Base-by-base conservation (phyloP, 2,797 vertebrate genomes). In the Acipenser oxyrinchus region DNA sequence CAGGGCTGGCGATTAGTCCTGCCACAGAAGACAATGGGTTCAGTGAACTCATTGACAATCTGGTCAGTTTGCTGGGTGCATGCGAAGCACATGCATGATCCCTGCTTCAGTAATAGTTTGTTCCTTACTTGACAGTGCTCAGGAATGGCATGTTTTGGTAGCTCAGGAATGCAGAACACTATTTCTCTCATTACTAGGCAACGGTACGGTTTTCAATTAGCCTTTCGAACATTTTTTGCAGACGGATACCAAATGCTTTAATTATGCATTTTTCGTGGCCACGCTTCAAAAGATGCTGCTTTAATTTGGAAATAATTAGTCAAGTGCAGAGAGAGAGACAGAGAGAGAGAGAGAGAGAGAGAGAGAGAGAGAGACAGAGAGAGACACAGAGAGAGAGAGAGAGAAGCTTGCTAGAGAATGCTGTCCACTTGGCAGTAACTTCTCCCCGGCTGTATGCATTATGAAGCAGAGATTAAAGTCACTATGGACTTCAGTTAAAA, bases 181-280 rank as follows among this genome's bases (percentile, higher is more conserved):
- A 62, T 13, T 62, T 23, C 18, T 51, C 61, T 65, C 59, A 9
- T 68, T 57, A 62, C 11, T 65, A 50, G 77, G 75, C 69, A 53
- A 76, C 72, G 78, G 72, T 48, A 64, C 77, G 73, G 78, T 37
- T 77, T 81, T 79, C 74, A 74, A 74, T 78, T 79, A 78, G 71
- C 65, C 77, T 72, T 73, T 75, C 70, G 55, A 74, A 71, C 23
- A 0, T 58, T 58, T 10, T 58, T 68, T 63, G 73, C 13, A 61
- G 80, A 72, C 0, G 48, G 80, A 76, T 70, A 69, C 48, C 66
- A 71, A 66, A 75, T 53, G 66, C 63, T 78, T 81, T 78, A 81
- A 79, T 82, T 78, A 78, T 72, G 66, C 72, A 71, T 74, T 75
- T 78, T 60, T 37, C 68, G 70, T 64, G 66, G 72, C 69, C 70